Evolutionary conservation across 2,797 vertebrate species (phyloP).

Genomic region (Enteromius trimaculatus): DNA sequence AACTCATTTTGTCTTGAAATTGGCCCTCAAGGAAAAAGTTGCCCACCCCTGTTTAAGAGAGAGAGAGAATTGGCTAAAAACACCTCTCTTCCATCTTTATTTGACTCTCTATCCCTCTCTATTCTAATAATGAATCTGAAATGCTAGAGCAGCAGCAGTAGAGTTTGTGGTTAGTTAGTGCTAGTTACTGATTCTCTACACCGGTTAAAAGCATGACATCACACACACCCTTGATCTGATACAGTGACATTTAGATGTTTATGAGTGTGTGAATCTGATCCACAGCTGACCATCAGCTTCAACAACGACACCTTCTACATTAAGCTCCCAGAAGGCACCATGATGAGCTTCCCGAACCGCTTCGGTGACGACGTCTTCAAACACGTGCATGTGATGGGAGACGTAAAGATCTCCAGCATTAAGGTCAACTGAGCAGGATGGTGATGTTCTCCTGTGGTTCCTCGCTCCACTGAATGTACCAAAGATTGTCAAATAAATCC

Average conservation of each 20-base stretch:
- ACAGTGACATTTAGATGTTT: background rate
- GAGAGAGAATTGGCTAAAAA: no score
- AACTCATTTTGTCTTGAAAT: background rate
- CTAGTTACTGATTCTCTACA: background rate
- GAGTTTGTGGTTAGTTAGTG: background rate
- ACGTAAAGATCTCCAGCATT: constrained; percentile 66
- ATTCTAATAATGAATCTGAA: background rate
- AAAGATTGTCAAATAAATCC: constrained; percentile 60
- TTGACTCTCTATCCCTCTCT: no score
- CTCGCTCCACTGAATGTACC: background rate
- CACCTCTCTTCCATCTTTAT: no score
- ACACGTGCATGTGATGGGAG: constrained; percentile 66
- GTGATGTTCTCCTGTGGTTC: background rate
- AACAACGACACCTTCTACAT: constrained; percentile 74
- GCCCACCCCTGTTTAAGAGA: no score
- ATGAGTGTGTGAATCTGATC: background rate
- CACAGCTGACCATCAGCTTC: constrained; percentile 74
- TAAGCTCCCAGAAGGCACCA: constrained; percentile 74
- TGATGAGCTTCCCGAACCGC: constrained; percentile 77
- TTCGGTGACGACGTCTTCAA: constrained; percentile 76
- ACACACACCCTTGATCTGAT: background rate
- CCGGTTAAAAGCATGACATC: background rate
- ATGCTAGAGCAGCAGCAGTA: background rate
- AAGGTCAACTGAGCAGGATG: constrained; percentile 71
- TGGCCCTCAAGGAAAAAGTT: no score